These are phyloP conservation scores for Pristionchus fissidentatus DNA, from an alignment of 2,888 invertebrate species.

Conservation along the genomic window DNA sequence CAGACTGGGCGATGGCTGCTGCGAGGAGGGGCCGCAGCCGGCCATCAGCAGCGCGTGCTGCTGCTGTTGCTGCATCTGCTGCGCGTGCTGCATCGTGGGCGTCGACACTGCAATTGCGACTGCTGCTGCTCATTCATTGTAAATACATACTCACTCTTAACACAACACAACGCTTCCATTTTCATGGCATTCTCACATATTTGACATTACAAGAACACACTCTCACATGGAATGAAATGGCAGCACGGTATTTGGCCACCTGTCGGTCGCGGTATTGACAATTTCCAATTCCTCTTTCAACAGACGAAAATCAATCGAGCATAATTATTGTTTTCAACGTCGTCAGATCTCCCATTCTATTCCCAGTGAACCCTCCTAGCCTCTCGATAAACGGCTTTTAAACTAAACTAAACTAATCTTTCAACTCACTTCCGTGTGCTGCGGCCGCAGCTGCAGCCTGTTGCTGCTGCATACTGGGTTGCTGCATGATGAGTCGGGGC, in stretches of 20 bases:
- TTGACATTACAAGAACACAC: too few species aligned
- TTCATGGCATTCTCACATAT: too few species aligned
- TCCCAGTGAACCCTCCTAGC: background rate
- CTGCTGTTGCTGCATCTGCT: background rate
- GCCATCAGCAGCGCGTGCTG: background rate
- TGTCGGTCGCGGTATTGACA: too few species aligned
- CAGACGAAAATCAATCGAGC: background rate
- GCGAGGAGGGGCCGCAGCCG: too few species aligned
- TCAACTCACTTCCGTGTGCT: too few species aligned
- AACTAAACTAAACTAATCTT: too few species aligned
- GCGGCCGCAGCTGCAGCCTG: background rate
- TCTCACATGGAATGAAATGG: too few species aligned
- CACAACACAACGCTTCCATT: too few species aligned
- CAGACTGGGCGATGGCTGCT: constrained; percentile 20
- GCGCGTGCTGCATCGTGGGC: too few species aligned
- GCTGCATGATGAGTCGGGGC: background rate
- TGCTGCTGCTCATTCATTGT: background rate
- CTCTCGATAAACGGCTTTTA: too few species aligned
- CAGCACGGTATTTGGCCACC: too few species aligned
- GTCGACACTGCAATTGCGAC: background rate
- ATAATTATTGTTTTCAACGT: background rate
- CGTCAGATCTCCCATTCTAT: background rate
- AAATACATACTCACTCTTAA: background rate
- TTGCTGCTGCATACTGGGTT: background rate
- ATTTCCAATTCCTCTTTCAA: background rate